phyloP scores from a whole-genome alignment of 2,888 invertebrate genomes.

The Druceiella hillmani region DNA sequence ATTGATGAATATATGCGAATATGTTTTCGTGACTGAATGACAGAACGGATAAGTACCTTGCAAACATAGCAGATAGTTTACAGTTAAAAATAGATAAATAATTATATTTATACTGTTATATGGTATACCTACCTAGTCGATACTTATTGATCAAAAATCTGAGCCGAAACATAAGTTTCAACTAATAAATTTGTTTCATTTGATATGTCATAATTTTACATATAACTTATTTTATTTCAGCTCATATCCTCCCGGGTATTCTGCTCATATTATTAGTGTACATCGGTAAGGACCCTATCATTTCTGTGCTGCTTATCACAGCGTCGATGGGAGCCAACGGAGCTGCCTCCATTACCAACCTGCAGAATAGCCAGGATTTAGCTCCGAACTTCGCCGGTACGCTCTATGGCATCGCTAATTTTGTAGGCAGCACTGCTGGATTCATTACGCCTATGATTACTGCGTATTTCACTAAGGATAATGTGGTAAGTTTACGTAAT shows the following conservation, averaged over 20 bases:
- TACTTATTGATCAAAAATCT: too few species aligned
- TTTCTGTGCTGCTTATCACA: slow-evolving; percentile 61
- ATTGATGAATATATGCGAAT: too few species aligned
- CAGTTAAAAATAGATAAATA: too few species aligned
- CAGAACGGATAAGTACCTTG: too few species aligned
- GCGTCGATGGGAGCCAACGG: slow-evolving; percentile 63
- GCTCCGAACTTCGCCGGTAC: slow-evolving; percentile 75
- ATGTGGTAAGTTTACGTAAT: slow-evolving; percentile 39
- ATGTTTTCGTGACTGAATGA: too few species aligned
- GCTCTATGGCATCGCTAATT: slow-evolving; percentile 71
- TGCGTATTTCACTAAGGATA: slow-evolving; percentile 57
- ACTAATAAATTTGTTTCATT: too few species aligned
- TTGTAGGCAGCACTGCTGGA: slow-evolving; percentile 65
- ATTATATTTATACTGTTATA: too few species aligned
- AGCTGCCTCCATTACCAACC: slow-evolving; percentile 55
- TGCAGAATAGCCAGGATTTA: slow-evolving; percentile 65
- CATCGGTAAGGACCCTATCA: slow-evolving; percentile 57
- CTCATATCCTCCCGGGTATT: slow-evolving; percentile 50
- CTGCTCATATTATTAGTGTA: slow-evolving; percentile 52
- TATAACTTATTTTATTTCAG: too few species aligned
- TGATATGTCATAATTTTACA: background rate
- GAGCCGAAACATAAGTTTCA: too few species aligned
- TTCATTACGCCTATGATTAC: slow-evolving; percentile 69
- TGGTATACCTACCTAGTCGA: too few species aligned
- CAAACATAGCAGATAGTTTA: too few species aligned